Base-by-base conservation (phyloP, 30 jellyfish, hydroid and myxozoan species). In the Aurelia aurita complex sp. Pacific region DNA sequence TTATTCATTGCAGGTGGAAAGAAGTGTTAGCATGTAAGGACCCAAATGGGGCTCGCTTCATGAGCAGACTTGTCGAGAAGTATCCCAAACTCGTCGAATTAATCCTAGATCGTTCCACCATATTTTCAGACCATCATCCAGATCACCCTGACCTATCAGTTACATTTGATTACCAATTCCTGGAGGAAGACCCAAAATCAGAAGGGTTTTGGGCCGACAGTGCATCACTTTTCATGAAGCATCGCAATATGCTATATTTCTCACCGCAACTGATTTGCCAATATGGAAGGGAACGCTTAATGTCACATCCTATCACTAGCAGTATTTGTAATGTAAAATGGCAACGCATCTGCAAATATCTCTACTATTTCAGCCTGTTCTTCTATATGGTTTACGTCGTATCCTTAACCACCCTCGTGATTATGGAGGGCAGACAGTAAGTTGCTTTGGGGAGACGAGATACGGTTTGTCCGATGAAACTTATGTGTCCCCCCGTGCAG, bases 111-210 rank as follows among this genome's bases (percentile, higher is more conserved):
- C 81, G 89, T 13, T 80, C 81, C 3, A 69, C 82, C 3, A 34
- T 52, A 16, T 80, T 80, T 80, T 80, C 89, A 14, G 82, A 80
- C 46, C 89, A 80, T 40, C 89, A 53, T 46, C 81, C 89, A 29
- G 89, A 80, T 6, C 89, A 80, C 77, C 89, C 73, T 7, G 89
- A 80, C 34, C 69, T 80, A 11, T 50, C 81, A 4, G 81, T 80
- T 10, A 80, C 81, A 52, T 80, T 43, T 65, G 74, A 80, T 54
- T 80, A 66, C 74, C 89, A 80, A 35, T 80, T 80, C 73, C 64
- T 80, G 2, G 89, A 80, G 36, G 89, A 66, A 55, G 64, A 65
- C 8, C 89, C 89, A 5, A 60, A 67, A 38, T 66, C 82, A 33
- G 54, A 64, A 15, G 43, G 77, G 1, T n/a, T 77, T 64, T 10